Base-by-base conservation (phyloP, 2,113 vertebrate genomes). In the Ibidorhyncha struthersii region DNA sequence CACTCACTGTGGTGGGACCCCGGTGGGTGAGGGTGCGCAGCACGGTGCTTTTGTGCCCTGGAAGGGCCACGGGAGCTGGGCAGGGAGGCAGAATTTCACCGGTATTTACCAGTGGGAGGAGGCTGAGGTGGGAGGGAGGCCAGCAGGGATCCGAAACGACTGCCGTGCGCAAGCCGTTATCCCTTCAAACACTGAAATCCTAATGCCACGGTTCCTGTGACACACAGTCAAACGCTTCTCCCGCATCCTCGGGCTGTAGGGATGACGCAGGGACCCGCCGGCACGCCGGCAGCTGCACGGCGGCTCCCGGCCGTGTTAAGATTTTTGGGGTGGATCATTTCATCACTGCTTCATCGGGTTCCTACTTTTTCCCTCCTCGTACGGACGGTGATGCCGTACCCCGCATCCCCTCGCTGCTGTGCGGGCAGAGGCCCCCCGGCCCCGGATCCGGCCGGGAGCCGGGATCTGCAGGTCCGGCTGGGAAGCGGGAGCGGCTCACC, bases 231-330 rank as follows among this genome's bases (percentile, higher is more conserved):
- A 45, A 13, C 22, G 3, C 66, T 12, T 34, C 32, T 41, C 62
- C 47, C 3, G 0, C 23, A 13, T 7, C 45, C 66, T 32, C 4
- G 2, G 62, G 47, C 56, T 6, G 5, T 8, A 9, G 29, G 56
- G 50, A 21, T 6, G 36, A 3, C 0, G 18, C 32, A 13, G 9
- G 36, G 25, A 12, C 14, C 1, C 2, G 2, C 22, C 43, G 26
- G 65, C 14, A 27, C 2, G 23, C 50, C 14, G 38, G 6, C 32
- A 43, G 58, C 58, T 12, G 43, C 32, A 8, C 0, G 0, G 20
- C 1, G 36, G 18, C 14, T 72, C 49, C 49, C 71, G 18, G 26
- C 30, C 6, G 30, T 5, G 32, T 32, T 13, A 6, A 12, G 50
- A 10, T n/a, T 61, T n/a, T 17, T 9, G 17, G 29, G 50, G 36